Conservation (phyloP, 2,797 vertebrate species). For the Hippopotamyrus pictus region DNA sequence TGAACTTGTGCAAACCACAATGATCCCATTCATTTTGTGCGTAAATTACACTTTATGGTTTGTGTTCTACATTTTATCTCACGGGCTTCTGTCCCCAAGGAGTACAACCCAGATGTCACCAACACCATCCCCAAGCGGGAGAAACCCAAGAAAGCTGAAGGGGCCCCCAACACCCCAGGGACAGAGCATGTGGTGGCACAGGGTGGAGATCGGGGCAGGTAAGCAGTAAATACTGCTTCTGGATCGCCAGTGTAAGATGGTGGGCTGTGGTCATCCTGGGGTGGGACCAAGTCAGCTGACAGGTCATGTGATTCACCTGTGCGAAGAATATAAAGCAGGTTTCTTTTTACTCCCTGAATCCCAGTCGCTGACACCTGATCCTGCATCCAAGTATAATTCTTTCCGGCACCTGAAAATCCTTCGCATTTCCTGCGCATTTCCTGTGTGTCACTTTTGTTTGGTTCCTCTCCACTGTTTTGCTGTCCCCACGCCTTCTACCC, state of each 20-base stretch:
- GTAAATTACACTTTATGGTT: neutral
- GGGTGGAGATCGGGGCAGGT: constrained; percentile 77
- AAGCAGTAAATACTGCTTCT: constrained; percentile 27
- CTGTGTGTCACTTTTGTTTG: neutral
- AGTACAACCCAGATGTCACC: constrained; percentile 83
- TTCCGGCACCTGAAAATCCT: neutral
- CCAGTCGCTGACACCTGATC: neutral
- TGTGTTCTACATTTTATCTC: neutral
- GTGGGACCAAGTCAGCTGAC: neutral
- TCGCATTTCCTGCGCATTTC: neutral
- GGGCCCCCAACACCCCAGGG: constrained; percentile 57
- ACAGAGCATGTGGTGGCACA: constrained; percentile 58
- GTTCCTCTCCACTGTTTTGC: neutral
- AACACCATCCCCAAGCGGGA: constrained; percentile 79
- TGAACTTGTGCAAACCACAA: neutral
- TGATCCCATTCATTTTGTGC: neutral
- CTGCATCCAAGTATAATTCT: neutral
- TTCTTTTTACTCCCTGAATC: neutral
- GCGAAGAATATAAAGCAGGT: neutral
- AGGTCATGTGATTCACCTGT: neutral
- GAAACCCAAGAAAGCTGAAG: constrained; percentile 78
- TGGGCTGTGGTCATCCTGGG: neutral
- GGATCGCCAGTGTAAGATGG: neutral
- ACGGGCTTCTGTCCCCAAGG: constrained; percentile 53
- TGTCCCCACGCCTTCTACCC: neutral